These are phyloP conservation scores for Cryptomyrus ogoouensis DNA, from an alignment of 2,113 vertebrate species.

Conservation along the genomic window DNA sequence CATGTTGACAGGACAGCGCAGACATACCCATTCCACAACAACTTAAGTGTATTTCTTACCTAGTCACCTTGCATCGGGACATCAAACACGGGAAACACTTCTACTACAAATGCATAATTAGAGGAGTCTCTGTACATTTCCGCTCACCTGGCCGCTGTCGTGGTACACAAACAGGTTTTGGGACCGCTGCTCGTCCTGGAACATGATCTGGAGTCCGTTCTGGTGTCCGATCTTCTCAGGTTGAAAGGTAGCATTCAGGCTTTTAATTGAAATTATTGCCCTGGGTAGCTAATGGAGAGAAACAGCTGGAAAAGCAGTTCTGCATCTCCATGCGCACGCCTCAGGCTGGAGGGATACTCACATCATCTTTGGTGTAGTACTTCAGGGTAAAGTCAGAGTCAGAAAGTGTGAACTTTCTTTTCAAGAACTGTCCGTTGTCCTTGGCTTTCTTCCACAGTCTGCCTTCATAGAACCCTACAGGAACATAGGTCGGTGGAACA, in stretches of 20 bases:
- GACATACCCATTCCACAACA: background rate
- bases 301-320: background rate
- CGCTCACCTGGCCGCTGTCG: conserved; percentile 68
- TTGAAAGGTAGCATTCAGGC: conserved; percentile 83
- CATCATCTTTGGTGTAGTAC: conserved; percentile 64
- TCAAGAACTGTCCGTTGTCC: conserved; percentile 57
- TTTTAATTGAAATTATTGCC: conserved; percentile 70
- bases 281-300: conserved; percentile 68
- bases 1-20: background rate
- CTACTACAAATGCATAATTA: background rate
- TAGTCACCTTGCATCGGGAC: background rate
- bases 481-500: background rate
- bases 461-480: conserved; percentile 57
- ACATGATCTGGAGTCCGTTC: conserved; percentile 82
- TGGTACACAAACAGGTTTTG: conserved; percentile 86
- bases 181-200: conserved; percentile 55
- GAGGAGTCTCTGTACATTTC: background rate
- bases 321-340: background rate
- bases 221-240: conserved; percentile 75
- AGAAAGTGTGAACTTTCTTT: conserved; percentile 65
- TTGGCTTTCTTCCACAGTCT: conserved; percentile 66
- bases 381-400: conserved; percentile 57
- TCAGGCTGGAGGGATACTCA: conserved; percentile 38
- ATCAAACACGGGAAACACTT: background rate
- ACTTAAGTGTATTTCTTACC: background rate